Evolutionary conservation across 2,797 vertebrate species (phyloP), one percentile per base, ranked within the genome.

Genomic region (Molossus alvarezi): DNA sequence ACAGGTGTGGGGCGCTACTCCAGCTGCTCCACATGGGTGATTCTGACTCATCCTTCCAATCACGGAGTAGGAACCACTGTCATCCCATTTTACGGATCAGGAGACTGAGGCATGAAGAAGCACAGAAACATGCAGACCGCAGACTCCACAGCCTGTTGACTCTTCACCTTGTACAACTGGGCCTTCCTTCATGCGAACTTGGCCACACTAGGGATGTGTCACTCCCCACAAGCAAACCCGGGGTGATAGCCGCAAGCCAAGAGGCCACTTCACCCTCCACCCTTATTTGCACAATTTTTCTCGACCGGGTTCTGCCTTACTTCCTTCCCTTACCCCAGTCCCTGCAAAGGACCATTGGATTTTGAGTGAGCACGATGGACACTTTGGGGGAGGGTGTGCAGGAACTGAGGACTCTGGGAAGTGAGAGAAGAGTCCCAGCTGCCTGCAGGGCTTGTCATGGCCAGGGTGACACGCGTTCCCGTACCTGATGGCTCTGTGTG

Each of bases 1-100:
- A 14, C 5, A 4, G 1, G 4, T 33, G 0, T 41, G 2, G 2
- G 25, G 7, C 3, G 1, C 29, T 12, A 9, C 33, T 72, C 71
- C 9, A 48, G 1, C 37, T 41, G 53, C 25, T 84, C 15, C 62
- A 4, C 45, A 29, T 57, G 60, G 55, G 17, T 12, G n/a, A 23
- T 75, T 58, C 13, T 14, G 69, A 18, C 9, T 9, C 7, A 51
- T 23, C 15, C 45, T 81, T 45, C 81, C 13, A 55, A 37, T 64
- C 29, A 9, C 17, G 12, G 41, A 15, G n/a, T 29, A n/a, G 57
- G 45, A 62, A 37, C 37, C 48, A 57, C 48, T 18, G 3, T 11
- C 55, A 64, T 3, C 37, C 51, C 60, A 69, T 72, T 57, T 94
- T 65, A 64, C 15, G 58, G 13, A 21, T 80, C 33, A 84, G 37